Evolutionary conservation across 2,113 vertebrate genomes (phyloP).

Genomic region (Petrocephalus microphthalmus): DNA sequence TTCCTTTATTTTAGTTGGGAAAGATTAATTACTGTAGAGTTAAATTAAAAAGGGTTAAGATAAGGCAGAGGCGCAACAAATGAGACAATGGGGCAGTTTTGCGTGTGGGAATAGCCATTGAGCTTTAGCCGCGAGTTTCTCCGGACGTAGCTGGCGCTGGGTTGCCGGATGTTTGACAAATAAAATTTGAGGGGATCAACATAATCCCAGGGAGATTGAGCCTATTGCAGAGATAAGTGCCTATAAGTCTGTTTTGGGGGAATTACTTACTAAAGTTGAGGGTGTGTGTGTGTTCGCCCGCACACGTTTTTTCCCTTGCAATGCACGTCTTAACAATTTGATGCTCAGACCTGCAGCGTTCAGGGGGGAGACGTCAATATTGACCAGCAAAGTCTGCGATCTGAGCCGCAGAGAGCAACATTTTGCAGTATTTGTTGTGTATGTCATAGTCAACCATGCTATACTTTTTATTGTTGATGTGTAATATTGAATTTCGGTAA

Average conservation of each 20-base stretch:
- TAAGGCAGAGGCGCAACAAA: constrained; percentile 22
- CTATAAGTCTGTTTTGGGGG: constrained; percentile 28
- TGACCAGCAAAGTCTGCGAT: neutral
- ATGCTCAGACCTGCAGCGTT: neutral
- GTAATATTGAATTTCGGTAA: neutral
- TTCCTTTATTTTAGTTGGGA: constrained; percentile 24
- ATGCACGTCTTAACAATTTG: neutral
- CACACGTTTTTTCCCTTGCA: neutral
- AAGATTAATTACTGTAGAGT: constrained; percentile 36
- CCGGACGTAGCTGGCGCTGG: constrained; percentile 16
- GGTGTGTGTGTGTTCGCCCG: neutral
- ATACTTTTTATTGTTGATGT: neutral
- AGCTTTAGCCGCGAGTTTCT: constrained; percentile 23
- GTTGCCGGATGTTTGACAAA: constrained; percentile 32
- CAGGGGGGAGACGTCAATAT: neutral
- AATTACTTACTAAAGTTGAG: constrained; percentile 17
- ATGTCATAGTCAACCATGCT: neutral
- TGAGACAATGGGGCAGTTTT: constrained; percentile 18
- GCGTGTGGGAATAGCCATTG: constrained; percentile 21
- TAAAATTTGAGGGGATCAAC: constrained; percentile 39
- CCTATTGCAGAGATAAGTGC: constrained; percentile 33
- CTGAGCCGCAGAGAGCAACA: neutral
- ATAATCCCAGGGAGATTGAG: constrained; percentile 37
- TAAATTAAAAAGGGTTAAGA: constrained; percentile 32
- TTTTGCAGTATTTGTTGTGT: neutral